phyloP scores from a whole-genome alignment of 2,888 invertebrate genomes.

The Mesorhabditis belari region DNA sequence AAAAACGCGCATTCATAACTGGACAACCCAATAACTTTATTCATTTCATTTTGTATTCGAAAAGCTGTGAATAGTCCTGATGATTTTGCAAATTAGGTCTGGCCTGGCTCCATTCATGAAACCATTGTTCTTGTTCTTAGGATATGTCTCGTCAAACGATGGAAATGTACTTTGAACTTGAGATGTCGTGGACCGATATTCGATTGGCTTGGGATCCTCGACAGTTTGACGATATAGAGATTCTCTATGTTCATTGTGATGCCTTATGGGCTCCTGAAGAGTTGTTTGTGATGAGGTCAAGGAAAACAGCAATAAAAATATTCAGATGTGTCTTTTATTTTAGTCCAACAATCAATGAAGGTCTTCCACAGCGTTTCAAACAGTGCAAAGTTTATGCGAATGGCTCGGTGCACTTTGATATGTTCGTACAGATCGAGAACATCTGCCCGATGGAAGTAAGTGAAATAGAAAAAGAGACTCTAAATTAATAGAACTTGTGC shows the following conservation, averaged over 20 bases:
- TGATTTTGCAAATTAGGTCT: too few species aligned
- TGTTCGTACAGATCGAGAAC: too few species aligned
- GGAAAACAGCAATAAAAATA: background rate
- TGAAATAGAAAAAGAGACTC: too few species aligned
- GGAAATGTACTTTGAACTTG: background rate
- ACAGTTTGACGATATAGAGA: background rate
- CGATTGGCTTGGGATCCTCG: background rate
- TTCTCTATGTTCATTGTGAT: background rate
- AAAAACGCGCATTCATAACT: too few species aligned
- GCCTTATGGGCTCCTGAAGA: background rate
- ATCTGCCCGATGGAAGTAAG: too few species aligned
- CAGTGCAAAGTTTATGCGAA: background rate
- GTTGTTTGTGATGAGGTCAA: background rate
- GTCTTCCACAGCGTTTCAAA: background rate
- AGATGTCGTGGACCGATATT: background rate
- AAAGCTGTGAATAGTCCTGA: too few species aligned
- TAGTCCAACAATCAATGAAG: background rate
- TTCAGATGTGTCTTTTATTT: background rate
- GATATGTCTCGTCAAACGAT: background rate
- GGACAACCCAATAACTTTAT: too few species aligned
- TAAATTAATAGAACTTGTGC: too few species aligned
- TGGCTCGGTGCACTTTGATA: background rate
- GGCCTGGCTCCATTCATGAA: too few species aligned
- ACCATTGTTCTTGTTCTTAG: too few species aligned
- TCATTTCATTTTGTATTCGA: too few species aligned